These are phyloP conservation scores for Lasioglossum figueresi DNA, from an alignment of 2,888 invertebrate genomes.

Conservation along the genomic window DNA sequence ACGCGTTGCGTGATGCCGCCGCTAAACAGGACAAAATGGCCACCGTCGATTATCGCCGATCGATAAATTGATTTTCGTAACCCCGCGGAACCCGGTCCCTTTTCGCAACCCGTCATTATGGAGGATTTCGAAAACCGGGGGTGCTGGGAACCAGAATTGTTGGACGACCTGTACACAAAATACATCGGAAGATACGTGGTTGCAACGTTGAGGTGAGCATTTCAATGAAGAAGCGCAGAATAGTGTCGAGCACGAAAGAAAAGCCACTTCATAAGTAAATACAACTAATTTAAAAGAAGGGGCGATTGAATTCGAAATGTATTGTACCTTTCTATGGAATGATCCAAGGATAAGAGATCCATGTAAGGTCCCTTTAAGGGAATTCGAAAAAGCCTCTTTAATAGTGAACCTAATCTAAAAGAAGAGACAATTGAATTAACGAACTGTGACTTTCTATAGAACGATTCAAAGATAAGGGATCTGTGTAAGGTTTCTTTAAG, in stretches of 20 bases:
- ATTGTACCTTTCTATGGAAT: background rate
- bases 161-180: no score
- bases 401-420: no score
- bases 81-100: background rate
- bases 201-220: no score
- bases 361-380: background rate
- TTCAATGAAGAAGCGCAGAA: background rate
- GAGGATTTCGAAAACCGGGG: background rate
- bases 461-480: no score
- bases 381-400: background rate
- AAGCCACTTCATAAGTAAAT: background rate
- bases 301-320: background rate
- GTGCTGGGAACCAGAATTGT: no score
- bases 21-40: background rate
- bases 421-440: no score
- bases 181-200: no score
- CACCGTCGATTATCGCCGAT: background rate
- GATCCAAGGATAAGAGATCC: background rate
- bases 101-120: background rate
- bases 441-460: no score
- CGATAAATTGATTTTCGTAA: background rate
- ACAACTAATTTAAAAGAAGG: background rate
- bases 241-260: background rate
- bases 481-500: no score
- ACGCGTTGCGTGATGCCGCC: background rate